Evolutionary conservation across 2,888 invertebrate species (phyloP), one percentile per base, ranked within the genome.

Genomic region (Malacosoma neustria): DNA sequence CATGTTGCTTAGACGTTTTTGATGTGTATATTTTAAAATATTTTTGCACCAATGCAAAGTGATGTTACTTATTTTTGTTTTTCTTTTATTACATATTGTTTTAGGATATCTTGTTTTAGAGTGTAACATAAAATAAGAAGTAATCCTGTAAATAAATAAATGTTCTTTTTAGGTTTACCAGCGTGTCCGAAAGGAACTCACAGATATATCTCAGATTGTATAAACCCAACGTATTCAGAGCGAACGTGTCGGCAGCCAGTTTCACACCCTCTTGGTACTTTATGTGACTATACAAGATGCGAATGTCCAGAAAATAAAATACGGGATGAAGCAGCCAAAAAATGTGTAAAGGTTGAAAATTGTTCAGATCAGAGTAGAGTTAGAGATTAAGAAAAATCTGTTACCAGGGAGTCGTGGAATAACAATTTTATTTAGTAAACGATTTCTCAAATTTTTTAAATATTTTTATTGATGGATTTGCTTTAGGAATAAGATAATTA

Each of bases 201-300:
- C 5, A 42, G 52, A 0, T 64, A 61, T 41, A 39, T 35, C 2
- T 45, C 61, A 0, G 42, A 52, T 1, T 64, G 62, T 36, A 41
- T 45, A 0, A 45, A 48, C 11, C 36, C 40, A 0, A 49, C 56
- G 0, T 38, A 56, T 46, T 59, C 63, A 0, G 59, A 57, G 43
- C 48, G 52, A 0, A 66, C 68, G 0, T 70, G 69, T 39, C 53
- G 52, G 0, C 37, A 45, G 9, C 61, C 60, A 0, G 13, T 37
- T 2, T 35, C 51, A 0, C 48, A 43, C 3, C 38, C 42, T n/a
- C 12, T 65, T 7, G 57, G 61, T 1, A 9, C 43, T n/a, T 33
- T 49, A 6, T 68, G 66, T 33, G 67, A 69, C 43, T 59, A 45
- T 13, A 50, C 51, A 0, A 50, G 63, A 2, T 69, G 69, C 31